phyloP scores from a whole-genome alignment of 2,797 vertebrate species.

The Phataginus tetradactyla region DNA sequence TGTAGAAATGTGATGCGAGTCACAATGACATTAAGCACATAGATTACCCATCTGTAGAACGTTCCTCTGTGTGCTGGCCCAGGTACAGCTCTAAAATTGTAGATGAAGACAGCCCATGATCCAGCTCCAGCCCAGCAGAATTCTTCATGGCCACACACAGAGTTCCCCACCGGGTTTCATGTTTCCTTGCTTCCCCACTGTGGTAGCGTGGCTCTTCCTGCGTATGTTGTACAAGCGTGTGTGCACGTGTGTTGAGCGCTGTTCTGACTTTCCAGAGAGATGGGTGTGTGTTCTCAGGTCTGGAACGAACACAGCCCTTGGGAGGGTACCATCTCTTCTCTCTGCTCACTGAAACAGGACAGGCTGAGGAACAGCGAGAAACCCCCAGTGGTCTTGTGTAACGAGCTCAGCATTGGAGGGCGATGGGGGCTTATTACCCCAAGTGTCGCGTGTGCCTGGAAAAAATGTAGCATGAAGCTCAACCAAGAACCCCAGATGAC shows the following conservation, averaged over 20 bases:
- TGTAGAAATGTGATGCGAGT: neutral
- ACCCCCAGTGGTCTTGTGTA: neutral
- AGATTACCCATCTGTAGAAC: accelerated
- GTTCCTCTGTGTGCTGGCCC: too few species aligned
- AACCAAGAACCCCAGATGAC: neutral
- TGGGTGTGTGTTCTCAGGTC: neutral
- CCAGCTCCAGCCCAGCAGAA: neutral
- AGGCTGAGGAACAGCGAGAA: too few species aligned
- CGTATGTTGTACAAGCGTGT: accelerated
- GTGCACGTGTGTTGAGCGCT: too few species aligned
- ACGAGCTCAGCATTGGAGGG: neutral
- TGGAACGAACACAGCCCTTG: neutral
- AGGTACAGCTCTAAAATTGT: neutral
- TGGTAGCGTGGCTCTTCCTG: neutral
- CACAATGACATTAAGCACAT: accelerated
- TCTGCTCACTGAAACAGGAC: neutral
- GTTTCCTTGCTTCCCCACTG: too few species aligned
- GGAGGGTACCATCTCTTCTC: neutral
- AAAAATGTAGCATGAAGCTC: neutral
- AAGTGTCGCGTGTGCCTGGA: neutral
- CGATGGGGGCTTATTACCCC: too few species aligned
- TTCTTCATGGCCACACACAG: neutral
- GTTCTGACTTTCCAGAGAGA: neutral
- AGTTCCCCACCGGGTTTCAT: neutral
- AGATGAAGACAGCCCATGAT: neutral